Evolutionary conservation across 1,140 invertebrate species (phyloP).

Genomic region (Drosophila miranda): DNA sequence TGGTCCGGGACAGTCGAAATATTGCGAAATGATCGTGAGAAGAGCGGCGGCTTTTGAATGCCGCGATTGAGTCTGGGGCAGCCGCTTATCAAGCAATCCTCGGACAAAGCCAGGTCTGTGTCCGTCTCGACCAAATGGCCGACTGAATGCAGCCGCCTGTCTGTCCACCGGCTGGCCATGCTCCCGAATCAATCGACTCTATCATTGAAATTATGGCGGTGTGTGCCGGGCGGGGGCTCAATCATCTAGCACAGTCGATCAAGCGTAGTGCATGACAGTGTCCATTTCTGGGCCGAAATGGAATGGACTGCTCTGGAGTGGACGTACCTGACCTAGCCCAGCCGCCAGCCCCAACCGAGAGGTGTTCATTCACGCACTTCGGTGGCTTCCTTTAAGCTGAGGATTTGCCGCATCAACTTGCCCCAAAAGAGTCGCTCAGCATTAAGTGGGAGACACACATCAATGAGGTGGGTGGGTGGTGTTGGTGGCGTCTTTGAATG

Average conservation of each 20-base stretch:
- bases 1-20: slow-evolving; percentile 23
- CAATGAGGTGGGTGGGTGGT: slow-evolving; percentile 27
- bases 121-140: slow-evolving; percentile 18
- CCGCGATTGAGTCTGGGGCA: slow-evolving; percentile 14
- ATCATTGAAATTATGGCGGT: slow-evolving; percentile 14
- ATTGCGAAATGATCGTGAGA: slow-evolving; percentile 61
- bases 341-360: slow-evolving; percentile 15
- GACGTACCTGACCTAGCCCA: slow-evolving; percentile 43
- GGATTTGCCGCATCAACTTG: slow-evolving; percentile 61
- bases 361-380: slow-evolving; percentile 58
- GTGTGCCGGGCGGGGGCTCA: slow-evolving; percentile 7
- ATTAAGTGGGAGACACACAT: slow-evolving; percentile 51
- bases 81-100: slow-evolving; percentile 66
- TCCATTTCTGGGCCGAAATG: slow-evolving; percentile 33
- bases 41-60: slow-evolving; percentile 55
- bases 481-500: slow-evolving; percentile 1
- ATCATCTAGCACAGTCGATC: slow-evolving; percentile 44
- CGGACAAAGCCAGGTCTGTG: slow-evolving; percentile 48
- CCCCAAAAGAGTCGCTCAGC: slow-evolving; percentile 55
- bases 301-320: too few relatives aligned
- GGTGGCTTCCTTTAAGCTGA: slow-evolving; percentile 62
- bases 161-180: slow-evolving; percentile 40
- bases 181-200: slow-evolving; percentile 43
- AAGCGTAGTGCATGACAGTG: slow-evolving; percentile 22
- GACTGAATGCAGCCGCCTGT: background rate